Evolutionary conservation across 2,797 vertebrate species (phyloP), one percentile per base, ranked within the genome.

Genomic region (Poeciliopsis gracilis): DNA sequence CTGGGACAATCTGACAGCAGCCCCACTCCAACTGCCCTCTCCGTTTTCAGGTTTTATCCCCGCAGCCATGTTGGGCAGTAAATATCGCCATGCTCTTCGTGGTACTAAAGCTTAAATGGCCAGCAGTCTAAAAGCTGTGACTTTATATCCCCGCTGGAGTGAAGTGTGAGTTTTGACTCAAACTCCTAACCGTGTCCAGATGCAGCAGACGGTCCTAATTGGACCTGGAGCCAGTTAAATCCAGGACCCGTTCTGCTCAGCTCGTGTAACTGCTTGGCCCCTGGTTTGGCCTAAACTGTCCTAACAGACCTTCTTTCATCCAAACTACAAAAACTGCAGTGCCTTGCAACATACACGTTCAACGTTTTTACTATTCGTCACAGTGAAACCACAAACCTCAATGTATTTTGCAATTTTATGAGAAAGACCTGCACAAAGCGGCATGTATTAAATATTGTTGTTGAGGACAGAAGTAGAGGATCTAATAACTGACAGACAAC

Each of bases 141-240:
- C 77, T 93, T 92, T 89, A 89, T 89, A 78, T 89, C 85, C 86
- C 75, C 77, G 16, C 83, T 90, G 86, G 90, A 91, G 78, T 77
- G 46, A 90, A 89, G 90, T 90, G 92, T 91, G 91, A 91, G 92
- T 90, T 93, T 92, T 90, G 87, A 92, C 90, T 93, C 76, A 10
- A 63, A 78, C 85, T 83, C 81, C 78, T 95, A 97, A 98, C 97
- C 95, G 93, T 91, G 97, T 97, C 97, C 97, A 98, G 97, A 98
- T 97, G 97, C 94, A 25, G 95, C 89, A 92, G 97, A 96, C 97
- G 91, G 94, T 95, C 94, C 93, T 98, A 98, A 98, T 98, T 98
- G 97, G 95, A 93, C 96, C 93, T 95, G 96, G 97, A 97, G 97
- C 97, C 87, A 70, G 95, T 96, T 91, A 96, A 97, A 97, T 98